Evolutionary conservation across 2,888 invertebrate genomes (phyloP).

Genomic region (Mesopsocus fuscifrons): DNA sequence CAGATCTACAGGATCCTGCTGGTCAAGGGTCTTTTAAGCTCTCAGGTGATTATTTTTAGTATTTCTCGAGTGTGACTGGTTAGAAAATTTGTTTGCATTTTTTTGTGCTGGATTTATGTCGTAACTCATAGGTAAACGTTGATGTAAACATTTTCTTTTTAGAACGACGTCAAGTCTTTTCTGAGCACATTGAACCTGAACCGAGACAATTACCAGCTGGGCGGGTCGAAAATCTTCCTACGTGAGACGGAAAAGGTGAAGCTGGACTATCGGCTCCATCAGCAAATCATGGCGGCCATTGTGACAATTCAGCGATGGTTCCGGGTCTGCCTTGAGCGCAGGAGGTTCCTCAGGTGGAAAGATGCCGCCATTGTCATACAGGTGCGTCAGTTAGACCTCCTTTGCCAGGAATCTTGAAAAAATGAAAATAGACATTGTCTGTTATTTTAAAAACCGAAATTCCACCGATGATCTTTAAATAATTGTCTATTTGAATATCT

Average conservation of each 20-base stretch:
- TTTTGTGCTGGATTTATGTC: no score
- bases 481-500: no score
- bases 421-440: no score
- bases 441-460: no score
- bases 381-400: conserved; percentile 20
- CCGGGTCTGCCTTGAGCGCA: conserved; percentile 54
- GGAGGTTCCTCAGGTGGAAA: conserved; percentile 45
- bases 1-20: conserved; percentile 79
- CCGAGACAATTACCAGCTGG: conserved; percentile 77
- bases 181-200: conserved; percentile 66
- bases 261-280: conserved; percentile 78
- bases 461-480: no score
- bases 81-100: neutral
- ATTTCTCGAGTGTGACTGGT: neutral
- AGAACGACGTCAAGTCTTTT: conserved; percentile 70
- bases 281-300: conserved; percentile 84
- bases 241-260: conserved; percentile 86
- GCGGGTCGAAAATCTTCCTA: conserved; percentile 77
- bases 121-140: no score
- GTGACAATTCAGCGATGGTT: conserved; percentile 85
- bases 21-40: conserved; percentile 43
- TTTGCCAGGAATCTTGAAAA: no score
- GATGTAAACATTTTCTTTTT: conserved; percentile 13
- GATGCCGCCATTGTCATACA: conserved; percentile 57
- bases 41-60: conserved; percentile 8